Percentiles rank a stretch among this genome's conserved stretches.
These are phyloP conservation scores for Macroglossus sobrinus DNA, from an alignment of 2,113 vertebrate genomes.

Conservation along the genomic window DNA sequence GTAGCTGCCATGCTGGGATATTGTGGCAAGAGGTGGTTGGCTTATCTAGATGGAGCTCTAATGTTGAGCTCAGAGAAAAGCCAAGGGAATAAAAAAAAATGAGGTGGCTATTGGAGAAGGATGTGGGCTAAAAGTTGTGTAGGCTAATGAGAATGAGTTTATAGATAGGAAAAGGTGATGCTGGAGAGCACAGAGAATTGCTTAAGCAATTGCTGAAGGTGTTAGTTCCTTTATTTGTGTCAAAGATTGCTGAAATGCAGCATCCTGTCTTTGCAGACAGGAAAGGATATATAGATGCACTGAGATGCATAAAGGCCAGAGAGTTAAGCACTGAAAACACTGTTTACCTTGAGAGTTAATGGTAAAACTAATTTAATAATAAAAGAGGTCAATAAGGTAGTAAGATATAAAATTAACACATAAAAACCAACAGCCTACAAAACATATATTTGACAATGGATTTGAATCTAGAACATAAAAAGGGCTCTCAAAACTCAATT, in stretches of 20 bases:
- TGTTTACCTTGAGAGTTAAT: background rate
- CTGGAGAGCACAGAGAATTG: background rate
- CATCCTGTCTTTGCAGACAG: background rate
- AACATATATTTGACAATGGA: background rate
- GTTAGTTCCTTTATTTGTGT: background rate
- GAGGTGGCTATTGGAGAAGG: background rate
- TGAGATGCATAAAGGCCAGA: background rate
- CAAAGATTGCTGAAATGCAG: background rate
- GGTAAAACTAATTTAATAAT: background rate
- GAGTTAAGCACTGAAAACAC: background rate
- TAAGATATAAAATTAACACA: background rate
- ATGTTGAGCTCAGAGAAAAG: too few relatives aligned
- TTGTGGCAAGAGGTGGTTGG: too few relatives aligned
- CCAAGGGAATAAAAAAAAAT: background rate
- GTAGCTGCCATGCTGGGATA: too few relatives aligned
- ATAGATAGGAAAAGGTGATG: background rate
- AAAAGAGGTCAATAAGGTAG: background rate
- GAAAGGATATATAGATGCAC: background rate
- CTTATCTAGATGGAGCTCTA: too few relatives aligned
- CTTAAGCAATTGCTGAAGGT: background rate
- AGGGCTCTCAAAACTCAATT: background rate
- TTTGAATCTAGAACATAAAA: background rate
- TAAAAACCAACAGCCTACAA: background rate
- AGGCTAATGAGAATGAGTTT: constrained; percentile 12
- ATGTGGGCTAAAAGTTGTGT: background rate